Evolutionary conservation across 2,888 invertebrate species (phyloP).

Genomic region (Pseudanteris insignis): DNA sequence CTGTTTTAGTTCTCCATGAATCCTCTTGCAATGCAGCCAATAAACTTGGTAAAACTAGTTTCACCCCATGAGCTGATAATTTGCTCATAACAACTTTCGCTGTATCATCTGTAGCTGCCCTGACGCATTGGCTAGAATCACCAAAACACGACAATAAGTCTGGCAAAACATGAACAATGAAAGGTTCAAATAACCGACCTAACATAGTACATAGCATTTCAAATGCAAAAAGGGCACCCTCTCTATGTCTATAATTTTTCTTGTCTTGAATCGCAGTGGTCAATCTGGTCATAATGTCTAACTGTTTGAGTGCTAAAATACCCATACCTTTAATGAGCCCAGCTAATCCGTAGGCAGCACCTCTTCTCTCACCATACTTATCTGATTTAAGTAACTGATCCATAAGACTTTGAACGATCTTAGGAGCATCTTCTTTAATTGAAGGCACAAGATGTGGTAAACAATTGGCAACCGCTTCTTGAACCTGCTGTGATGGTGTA

Average conservation of each 20-base stretch:
- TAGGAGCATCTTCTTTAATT: slow-evolving; percentile 89
- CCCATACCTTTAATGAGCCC: slow-evolving; percentile 97
- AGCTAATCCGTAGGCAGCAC: slow-evolving; percentile 97
- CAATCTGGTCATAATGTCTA: slow-evolving; percentile 93
- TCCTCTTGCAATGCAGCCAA: slow-evolving; percentile 95
- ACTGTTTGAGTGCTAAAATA: slow-evolving; percentile 91
- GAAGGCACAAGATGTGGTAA: slow-evolving; percentile 92
- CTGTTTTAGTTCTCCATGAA: slow-evolving; percentile 98
- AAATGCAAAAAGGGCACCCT: slow-evolving; percentile 96
- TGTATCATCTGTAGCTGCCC: slow-evolving; percentile 96
- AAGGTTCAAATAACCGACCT: slow-evolving; percentile 97
- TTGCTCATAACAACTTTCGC: slow-evolving; percentile 95
- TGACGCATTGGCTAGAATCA: slow-evolving; percentile 93
- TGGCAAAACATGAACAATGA: slow-evolving; percentile 96
- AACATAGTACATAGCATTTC: slow-evolving; percentile 96
- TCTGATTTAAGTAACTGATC: slow-evolving; percentile 88
- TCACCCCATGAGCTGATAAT: slow-evolving; percentile 96
- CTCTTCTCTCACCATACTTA: slow-evolving; percentile 91
- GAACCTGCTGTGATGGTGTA: slow-evolving; percentile 97
- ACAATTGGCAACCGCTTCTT: slow-evolving; percentile 97
- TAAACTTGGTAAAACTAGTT: slow-evolving; percentile 93
- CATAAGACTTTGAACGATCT: slow-evolving; percentile 86
- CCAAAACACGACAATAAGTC: slow-evolving; percentile 95
- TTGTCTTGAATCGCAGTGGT: slow-evolving; percentile 96
- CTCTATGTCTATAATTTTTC: slow-evolving; percentile 92